Conservation (phyloP, 2,797 vertebrate genomes). For the Acanthurus tractus region DNA sequence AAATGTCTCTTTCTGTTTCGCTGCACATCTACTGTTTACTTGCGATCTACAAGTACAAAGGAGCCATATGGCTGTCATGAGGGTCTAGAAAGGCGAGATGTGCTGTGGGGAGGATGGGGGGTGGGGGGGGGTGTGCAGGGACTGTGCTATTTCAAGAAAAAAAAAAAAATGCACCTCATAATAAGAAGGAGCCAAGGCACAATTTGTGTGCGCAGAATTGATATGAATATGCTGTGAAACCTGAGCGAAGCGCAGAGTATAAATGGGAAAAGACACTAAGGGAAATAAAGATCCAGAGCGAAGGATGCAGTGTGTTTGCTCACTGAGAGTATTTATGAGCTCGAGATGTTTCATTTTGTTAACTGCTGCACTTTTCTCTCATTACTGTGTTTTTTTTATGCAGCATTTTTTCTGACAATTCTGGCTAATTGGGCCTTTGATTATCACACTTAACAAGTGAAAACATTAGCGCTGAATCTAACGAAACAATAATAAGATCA, state of each 20-base stretch:
- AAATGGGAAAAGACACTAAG: constrained; percentile 9
- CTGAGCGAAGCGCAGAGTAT: constrained; percentile 4
- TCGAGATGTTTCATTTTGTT: not conserved
- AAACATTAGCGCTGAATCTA: not conserved
- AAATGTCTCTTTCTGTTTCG: constrained; percentile 73
- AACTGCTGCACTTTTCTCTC: not conserved
- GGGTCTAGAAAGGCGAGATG: constrained; percentile 39
- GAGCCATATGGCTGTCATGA: constrained; percentile 50
- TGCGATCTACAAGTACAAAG: constrained; percentile 63
- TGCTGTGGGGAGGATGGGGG: not conserved
- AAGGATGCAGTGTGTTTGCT: not conserved
- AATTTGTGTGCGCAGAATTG: constrained; percentile 28
- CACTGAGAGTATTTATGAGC: not conserved
- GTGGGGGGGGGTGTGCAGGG: not conserved
- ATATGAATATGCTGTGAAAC: constrained; percentile 17
- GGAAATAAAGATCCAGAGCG: constrained; percentile 5
- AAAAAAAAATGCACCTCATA: constrained; percentile 30
- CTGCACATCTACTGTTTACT: constrained; percentile 61
- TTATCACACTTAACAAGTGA: not conserved
- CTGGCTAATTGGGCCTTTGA: not conserved
- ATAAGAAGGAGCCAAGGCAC: constrained; percentile 23
- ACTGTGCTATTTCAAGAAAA: constrained; percentile 51
- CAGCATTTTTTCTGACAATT: not conserved
- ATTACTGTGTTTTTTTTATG: not conserved
- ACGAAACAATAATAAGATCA: not conserved